Evolutionary conservation across 2,888 invertebrate species (phyloP).

Genomic region (Ceraclea dissimilis): DNA sequence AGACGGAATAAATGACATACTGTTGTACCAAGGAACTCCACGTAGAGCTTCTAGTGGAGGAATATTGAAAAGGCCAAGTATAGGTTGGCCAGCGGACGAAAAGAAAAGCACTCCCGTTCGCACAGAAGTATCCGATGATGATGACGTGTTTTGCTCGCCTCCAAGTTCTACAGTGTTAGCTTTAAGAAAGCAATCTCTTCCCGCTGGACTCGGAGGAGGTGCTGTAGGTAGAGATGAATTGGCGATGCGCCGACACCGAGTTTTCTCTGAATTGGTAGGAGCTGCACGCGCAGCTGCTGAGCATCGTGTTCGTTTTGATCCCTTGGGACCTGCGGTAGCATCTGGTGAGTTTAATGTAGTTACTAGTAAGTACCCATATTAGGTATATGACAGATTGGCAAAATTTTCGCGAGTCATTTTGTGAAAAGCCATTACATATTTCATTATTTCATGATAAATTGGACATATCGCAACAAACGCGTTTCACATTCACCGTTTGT

Average conservation of each 20-base stretch:
- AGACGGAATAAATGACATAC: slow-evolving; percentile 4
- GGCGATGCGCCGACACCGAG: slow-evolving; percentile 66
- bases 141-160: slow-evolving; percentile 56
- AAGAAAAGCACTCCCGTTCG: slow-evolving; percentile 5
- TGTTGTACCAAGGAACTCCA: slow-evolving; percentile 1
- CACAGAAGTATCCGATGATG: slow-evolving; percentile 34
- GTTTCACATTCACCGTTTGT: no score
- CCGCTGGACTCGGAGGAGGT: slow-evolving; percentile 61
- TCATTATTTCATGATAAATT: no score
- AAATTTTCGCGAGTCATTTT: no score
- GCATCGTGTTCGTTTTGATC: slow-evolving; percentile 70
- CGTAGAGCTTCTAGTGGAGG: slow-evolving; percentile 23
- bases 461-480: no score
- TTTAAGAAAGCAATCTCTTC: slow-evolving; percentile 44
- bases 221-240: slow-evolving; percentile 73
- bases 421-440: no score
- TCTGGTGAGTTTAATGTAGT: slow-evolving; percentile 40
- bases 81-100: slow-evolving; percentile 18
- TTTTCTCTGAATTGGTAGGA: slow-evolving; percentile 69
- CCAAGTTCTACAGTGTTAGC: slow-evolving; percentile 33
- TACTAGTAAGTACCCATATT: no score
- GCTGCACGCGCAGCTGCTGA: slow-evolving; percentile 66
- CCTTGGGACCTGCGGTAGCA: slow-evolving; percentile 59
- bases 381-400: no score
- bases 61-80: slow-evolving; percentile 24